Base-by-base conservation (phyloP, 2,888 invertebrate species). In the Tridacna gigas region DNA sequence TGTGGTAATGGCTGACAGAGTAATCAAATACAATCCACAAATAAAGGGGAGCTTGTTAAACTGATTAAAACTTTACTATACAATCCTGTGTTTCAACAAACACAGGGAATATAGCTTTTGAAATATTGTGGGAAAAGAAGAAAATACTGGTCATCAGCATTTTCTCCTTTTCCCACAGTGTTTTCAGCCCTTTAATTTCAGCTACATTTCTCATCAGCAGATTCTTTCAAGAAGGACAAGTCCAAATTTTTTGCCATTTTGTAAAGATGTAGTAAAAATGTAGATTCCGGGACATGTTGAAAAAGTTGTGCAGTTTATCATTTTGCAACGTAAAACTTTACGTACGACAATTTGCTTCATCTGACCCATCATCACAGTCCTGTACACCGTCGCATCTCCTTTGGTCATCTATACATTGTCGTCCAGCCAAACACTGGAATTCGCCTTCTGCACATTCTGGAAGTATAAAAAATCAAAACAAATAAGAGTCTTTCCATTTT, bases 291-390 rank as follows among this genome's bases (percentile, higher is more conserved):
- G 37, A 37, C 7, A 37, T 37, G 37, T 37, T 37, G 7, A 37
- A 37, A 37, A 37, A 4, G 7, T 4, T n/a, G n/a, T n/a, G n/a
- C 7, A 37, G 37, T 37, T 37, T 4, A 37, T 37, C 37, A 37
- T 37, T 37, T 37, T 37, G 7, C 7, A 56, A 56, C 3, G 9
- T 20, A 56, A 20, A 56, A 56, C 56, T 20, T 56, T 20, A 56
- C 56, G 1, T 75, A 75, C 75, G 86, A 83, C 90, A 90, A 91
- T 97, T 96, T 88, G 97, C 96, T 95, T 99, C 99, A 94, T 99
- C 99, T 0, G 97, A 97, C 60, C 97, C 97, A 95, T 99, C 99
- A 0, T 86, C 84, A 86, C 95, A 95, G 74, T 93, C 92, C 26
- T 73, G 79, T 18, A 77, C 56, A 18, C 89, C 96, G 87, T 95